Conservation (phyloP, 2,888 invertebrate genomes). For the Trichacis sp. region DNA sequence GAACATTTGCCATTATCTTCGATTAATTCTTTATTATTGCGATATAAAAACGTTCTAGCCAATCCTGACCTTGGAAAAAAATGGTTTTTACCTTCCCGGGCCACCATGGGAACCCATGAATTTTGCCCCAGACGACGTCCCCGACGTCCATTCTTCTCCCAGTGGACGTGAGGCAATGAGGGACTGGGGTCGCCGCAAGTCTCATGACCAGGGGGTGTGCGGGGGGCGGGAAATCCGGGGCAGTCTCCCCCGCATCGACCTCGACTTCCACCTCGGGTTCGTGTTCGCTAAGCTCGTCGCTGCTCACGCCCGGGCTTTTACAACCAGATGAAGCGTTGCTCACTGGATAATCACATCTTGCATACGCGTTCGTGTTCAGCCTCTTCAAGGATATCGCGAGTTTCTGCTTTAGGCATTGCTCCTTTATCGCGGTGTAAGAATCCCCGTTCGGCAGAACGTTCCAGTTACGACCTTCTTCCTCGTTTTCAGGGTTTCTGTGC, state of each 20-base stretch:
- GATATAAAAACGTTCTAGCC: too few species aligned
- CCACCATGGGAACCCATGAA: conserved; percentile 91
- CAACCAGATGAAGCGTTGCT: conserved; percentile 69
- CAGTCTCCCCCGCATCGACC: conserved; percentile 66
- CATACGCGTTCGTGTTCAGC: conserved; percentile 78
- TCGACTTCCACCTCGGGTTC: conserved; percentile 59
- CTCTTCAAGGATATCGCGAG: conserved; percentile 81
- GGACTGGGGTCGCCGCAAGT: conserved; percentile 72
- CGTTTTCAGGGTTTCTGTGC: conserved; percentile 66
- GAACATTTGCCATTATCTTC: too few species aligned
- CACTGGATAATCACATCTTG: conserved; percentile 69
- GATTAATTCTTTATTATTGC: too few species aligned
- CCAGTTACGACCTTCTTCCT: conserved; percentile 73
- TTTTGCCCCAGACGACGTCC: conserved; percentile 90
- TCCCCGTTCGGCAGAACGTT: conserved; percentile 68
- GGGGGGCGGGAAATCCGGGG: conserved; percentile 71
- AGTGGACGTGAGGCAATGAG: conserved; percentile 71
- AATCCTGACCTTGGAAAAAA: too few species aligned
- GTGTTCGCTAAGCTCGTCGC: conserved; percentile 67
- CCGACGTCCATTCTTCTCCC: conserved; percentile 75
- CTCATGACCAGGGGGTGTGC: conserved; percentile 72
- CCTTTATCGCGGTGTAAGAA: conserved; percentile 74
- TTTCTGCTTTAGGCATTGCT: conserved; percentile 79
- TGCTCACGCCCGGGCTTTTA: conserved; percentile 69
- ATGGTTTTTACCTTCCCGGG: conserved; percentile 83